Percentiles rank a stretch among this genome's conserved stretches.
Evolutionary conservation across 2,113 vertebrate species (phyloP).

Genomic region (Elephantulus edwardii): DNA sequence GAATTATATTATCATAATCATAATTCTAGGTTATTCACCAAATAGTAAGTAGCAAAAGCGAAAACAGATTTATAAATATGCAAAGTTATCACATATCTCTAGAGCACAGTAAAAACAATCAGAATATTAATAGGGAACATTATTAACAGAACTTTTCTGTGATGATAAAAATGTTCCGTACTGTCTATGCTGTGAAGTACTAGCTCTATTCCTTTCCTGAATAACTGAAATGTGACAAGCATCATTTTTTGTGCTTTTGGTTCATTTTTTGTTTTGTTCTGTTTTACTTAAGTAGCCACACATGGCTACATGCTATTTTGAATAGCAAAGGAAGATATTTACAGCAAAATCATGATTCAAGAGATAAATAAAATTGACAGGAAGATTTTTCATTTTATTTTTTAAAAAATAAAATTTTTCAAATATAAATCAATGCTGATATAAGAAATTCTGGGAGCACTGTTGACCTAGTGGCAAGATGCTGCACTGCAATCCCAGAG

Average conservation of each 20-base stretch:
- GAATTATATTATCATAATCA: not conserved
- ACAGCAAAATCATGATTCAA: slow-evolving; percentile 30
- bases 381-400: no score
- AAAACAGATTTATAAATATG: not conserved
- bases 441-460: no score
- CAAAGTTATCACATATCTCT: not conserved
- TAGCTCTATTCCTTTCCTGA: rapidly evolving
- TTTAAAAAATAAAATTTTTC: not conserved
- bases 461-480: no score
- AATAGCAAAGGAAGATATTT: not conserved
- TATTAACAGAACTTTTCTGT: not conserved
- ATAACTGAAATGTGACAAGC: rapidly evolving
- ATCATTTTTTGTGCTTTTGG: not conserved
- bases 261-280: no score
- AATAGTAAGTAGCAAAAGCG: not conserved
- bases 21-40: not conserved
- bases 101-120: not conserved
- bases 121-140: not conserved
- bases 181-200: rapidly evolving
- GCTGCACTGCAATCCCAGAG: no score
- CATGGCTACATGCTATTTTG: not conserved
- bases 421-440: not conserved
- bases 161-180: rapidly evolving
- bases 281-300: not conserved
- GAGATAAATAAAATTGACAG: not conserved